A percentile compares a stretch with the other conserved stretches of the same genome.
These are phyloP conservation scores for Acestrorhynchus altus DNA, from an alignment of 2,797 vertebrate species.

Conservation along the genomic window DNA sequence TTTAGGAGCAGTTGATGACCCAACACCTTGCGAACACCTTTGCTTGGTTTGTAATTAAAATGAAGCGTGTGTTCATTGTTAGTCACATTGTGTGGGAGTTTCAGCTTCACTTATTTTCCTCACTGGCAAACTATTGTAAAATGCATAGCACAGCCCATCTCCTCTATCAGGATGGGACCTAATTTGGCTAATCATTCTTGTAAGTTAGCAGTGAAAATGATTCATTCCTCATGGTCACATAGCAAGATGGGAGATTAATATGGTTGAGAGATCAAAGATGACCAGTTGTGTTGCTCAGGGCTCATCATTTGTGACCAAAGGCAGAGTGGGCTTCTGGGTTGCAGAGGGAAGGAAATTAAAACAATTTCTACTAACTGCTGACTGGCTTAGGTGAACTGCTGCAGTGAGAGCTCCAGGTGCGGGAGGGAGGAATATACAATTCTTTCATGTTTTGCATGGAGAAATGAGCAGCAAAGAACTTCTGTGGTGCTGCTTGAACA, in stretches of 20 bases:
- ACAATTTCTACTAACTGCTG: background rate
- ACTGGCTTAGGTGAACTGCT: background rate
- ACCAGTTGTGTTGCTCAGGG: background rate
- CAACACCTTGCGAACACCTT: no score
- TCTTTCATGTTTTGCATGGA: background rate
- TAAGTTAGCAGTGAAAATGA: background rate
- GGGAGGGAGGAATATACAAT: background rate
- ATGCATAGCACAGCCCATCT: background rate
- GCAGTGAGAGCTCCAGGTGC: slow-evolving; percentile 1
- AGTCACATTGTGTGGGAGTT: background rate
- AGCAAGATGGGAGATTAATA: background rate
- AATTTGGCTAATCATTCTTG: background rate
- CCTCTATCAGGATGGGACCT: background rate
- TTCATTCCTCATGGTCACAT: background rate
- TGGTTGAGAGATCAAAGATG: background rate
- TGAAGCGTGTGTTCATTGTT: background rate
- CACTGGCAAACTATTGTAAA: background rate
- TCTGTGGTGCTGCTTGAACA: background rate
- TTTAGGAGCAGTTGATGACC: no score
- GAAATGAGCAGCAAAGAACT: background rate
- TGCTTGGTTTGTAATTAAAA: background rate
- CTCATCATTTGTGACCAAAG: background rate
- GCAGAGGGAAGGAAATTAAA: background rate
- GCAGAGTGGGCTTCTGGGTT: background rate
- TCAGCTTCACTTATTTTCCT: background rate